These are phyloP conservation scores for Rhamnusium bicolor DNA, from an alignment of 2,888 invertebrate genomes.

Conservation along the genomic window DNA sequence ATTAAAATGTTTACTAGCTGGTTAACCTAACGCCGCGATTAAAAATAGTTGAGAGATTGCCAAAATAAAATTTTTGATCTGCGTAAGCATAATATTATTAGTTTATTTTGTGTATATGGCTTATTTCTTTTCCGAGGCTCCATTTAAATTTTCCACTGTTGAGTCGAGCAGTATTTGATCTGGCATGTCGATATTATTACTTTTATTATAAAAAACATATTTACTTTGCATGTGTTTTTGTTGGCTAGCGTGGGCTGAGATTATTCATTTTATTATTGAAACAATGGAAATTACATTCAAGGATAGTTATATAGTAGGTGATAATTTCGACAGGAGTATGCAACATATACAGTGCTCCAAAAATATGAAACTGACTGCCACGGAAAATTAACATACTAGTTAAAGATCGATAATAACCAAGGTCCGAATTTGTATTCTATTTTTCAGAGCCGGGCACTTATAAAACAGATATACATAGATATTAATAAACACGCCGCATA, in stretches of 20 bases:
- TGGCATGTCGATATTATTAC: neutral
- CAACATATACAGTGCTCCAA: neutral
- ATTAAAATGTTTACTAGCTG: slow-evolving; percentile 18
- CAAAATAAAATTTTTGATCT: slow-evolving; percentile 21
- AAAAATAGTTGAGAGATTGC: slow-evolving; percentile 10
- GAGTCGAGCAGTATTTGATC: neutral
- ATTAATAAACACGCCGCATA: too few species aligned
- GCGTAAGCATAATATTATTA: slow-evolving; percentile 25
- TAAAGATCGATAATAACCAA: too few species aligned
- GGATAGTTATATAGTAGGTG: neutral
- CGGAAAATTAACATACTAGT: too few species aligned
- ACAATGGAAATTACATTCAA: slow-evolving; percentile 28
- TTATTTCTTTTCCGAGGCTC: slow-evolving; percentile 8
- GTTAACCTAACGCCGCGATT: slow-evolving; percentile 14
- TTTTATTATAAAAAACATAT: neutral
- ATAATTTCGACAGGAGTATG: neutral
- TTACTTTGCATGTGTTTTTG: neutral
- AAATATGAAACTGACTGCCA: neutral
- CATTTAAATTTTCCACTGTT: slow-evolving; percentile 4
- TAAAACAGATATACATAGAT: too few species aligned
- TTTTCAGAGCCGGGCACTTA: too few species aligned
- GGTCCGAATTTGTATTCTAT: too few species aligned
- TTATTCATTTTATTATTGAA: neutral
- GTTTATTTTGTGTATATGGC: slow-evolving; percentile 11
- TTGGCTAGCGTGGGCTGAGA: neutral